Percentiles rank a stretch among this genome's conserved stretches.
phyloP scores from a whole-genome alignment of 2,113 vertebrate species.

The Anas platyrhynchos region DNA sequence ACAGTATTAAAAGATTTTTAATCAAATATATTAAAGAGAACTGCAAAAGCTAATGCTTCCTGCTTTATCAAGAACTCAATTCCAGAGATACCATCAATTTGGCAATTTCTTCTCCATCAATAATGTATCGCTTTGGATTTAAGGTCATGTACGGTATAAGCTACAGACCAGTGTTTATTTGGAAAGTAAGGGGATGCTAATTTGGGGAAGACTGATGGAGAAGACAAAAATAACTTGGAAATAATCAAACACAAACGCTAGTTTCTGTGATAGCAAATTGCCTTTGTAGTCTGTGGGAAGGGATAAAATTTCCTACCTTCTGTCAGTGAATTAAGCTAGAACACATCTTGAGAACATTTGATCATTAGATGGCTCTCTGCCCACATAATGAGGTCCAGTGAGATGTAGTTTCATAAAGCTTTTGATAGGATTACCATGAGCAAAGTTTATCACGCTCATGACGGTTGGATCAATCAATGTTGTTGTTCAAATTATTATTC shows the following conservation, averaged over 20 bases:
- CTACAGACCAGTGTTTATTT: neutral
- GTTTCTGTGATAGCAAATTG: neutral
- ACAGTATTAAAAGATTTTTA: neutral
- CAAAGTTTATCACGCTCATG: neutral
- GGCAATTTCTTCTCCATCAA: neutral
- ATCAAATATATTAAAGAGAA: neutral
- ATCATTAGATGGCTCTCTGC: neutral
- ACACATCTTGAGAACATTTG: neutral
- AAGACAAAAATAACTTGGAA: neutral
- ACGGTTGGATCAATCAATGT: neutral
- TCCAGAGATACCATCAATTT: neutral
- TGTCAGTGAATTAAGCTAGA: neutral
- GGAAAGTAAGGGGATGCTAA: neutral
- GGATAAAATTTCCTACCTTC: neutral
- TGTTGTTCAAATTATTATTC: neutral
- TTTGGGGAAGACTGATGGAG: neutral
- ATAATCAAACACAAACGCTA: neutral
- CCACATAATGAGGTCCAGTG: fast-evolving
- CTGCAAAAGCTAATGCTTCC: neutral
- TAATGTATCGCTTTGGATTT: neutral
- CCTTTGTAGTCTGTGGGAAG: neutral
- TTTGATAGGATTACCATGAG: neutral
- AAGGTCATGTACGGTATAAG: fast-evolving
- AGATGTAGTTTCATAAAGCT: neutral
- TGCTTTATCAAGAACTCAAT: neutral